A percentile compares a stretch with the other conserved stretches of the same genome.
Evolutionary conservation across 2,888 invertebrate species (phyloP).

Genomic region (Dolichomitus sp.): DNA sequence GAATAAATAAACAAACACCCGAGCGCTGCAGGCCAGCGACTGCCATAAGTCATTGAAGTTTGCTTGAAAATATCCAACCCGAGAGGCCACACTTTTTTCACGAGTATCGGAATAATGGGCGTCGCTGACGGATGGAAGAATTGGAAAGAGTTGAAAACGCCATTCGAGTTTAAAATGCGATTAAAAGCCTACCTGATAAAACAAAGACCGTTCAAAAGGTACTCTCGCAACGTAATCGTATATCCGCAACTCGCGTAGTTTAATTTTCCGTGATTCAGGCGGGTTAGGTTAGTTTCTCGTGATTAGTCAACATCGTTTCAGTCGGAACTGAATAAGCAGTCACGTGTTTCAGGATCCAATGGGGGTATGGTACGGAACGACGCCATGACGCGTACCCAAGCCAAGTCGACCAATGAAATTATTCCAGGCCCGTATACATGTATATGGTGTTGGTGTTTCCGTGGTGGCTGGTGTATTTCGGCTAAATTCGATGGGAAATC

Average conservation of each 20-base stretch:
- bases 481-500: slow-evolving; percentile 72
- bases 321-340: slow-evolving; percentile 66
- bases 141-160: background rate
- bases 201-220: background rate
- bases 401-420: slow-evolving; percentile 78
- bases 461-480: slow-evolving; percentile 75
- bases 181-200: slow-evolving; percentile 28
- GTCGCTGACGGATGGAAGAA: background rate
- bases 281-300: slow-evolving; percentile 69
- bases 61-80: background rate
- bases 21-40: background rate
- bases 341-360: slow-evolving; percentile 80
- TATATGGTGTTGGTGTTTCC: slow-evolving; percentile 81
- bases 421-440: slow-evolving; percentile 81
- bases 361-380: slow-evolving; percentile 61
- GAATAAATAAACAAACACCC: slow-evolving; percentile 4
- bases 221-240: background rate
- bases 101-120: background rate
- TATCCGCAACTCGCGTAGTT: background rate
- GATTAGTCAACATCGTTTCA: slow-evolving; percentile 69
- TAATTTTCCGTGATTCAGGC: slow-evolving; percentile 13
- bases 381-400: slow-evolving; percentile 81
- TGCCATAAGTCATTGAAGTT: background rate
- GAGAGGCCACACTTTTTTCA: background rate
- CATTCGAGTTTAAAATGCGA: background rate